These are phyloP conservation scores for Dinocampus coccinellae DNA, from an alignment of 2,888 invertebrate genomes.

Conservation along the genomic window DNA sequence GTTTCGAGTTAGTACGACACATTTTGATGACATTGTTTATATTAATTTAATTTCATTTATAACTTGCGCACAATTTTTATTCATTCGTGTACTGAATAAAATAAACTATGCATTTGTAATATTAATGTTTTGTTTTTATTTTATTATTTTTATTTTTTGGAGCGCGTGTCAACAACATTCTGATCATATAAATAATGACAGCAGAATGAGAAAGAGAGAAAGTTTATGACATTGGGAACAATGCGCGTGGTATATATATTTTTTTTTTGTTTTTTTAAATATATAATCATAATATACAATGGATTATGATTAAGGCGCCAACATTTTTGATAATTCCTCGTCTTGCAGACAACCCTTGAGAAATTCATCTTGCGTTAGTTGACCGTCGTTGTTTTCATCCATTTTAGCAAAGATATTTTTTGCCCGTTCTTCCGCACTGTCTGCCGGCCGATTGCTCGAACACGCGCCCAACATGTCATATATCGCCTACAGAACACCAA, in stretches of 20 bases:
- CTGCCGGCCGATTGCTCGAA: constrained; percentile 93
- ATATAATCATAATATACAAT: constrained; percentile 1
- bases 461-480: constrained; percentile 99
- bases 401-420: constrained; percentile 99
- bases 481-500: constrained; percentile 82
- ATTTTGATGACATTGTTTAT: background rate
- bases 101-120: constrained; percentile 13
- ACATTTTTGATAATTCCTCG: constrained; percentile 94
- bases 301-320: constrained; percentile 82
- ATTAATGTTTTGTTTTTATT: constrained; percentile 14
- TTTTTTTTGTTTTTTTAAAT: background rate
- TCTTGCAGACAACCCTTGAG: constrained; percentile 97
- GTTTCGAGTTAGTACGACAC: background rate
- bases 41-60: constrained; percentile 15
- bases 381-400: constrained; percentile 99
- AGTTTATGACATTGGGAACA: background rate
- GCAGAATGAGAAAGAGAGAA: background rate
- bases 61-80: background rate
- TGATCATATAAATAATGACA: background rate
- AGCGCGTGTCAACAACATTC: background rate
- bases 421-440: constrained; percentile 96
- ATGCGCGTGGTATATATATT: background rate
- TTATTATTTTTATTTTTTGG: too few relatives aligned
- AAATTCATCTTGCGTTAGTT: constrained; percentile 97
- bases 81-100: background rate